These are phyloP conservation scores for Oreortyx pictus DNA, from an alignment of 2,797 vertebrate genomes.

Conservation along the genomic window DNA sequence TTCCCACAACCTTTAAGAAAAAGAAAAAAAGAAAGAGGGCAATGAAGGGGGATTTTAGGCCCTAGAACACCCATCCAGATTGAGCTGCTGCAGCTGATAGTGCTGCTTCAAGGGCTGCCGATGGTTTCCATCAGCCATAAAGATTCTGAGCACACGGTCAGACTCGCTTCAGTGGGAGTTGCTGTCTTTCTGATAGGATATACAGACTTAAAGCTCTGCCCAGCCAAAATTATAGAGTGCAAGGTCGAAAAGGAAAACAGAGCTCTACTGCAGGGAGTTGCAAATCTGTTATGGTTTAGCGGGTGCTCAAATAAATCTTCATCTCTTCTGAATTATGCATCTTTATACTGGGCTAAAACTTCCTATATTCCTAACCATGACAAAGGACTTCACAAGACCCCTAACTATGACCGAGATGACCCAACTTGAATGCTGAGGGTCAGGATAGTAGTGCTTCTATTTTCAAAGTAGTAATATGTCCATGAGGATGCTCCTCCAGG, in stretches of 20 bases:
- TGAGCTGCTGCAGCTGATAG: slow-evolving; percentile 19
- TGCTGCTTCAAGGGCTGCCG: slow-evolving; percentile 48
- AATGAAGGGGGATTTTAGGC: neutral
- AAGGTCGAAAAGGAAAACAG: slow-evolving; percentile 10
- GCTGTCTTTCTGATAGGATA: slow-evolving; percentile 35
- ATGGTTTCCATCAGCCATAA: slow-evolving; percentile 42
- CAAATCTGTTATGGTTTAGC: slow-evolving; percentile 27
- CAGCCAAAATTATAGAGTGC: slow-evolving; percentile 17
- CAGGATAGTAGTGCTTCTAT: neutral
- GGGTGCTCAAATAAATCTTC: neutral
- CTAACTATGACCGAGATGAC: neutral
- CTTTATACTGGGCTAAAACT: slow-evolving; percentile 16
- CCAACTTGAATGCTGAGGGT: neutral
- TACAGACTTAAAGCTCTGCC: slow-evolving; percentile 21
- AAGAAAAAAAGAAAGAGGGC: neutral
- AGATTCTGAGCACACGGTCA: slow-evolving; percentile 9
- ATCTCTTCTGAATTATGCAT: neutral
- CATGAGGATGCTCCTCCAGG: neutral
- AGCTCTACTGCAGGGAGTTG: slow-evolving; percentile 31
- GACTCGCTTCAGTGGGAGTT: slow-evolving; percentile 30
- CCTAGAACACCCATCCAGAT: slow-evolving; percentile 27
- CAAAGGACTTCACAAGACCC: neutral
- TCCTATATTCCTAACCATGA: neutral
- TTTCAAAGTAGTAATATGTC: neutral
- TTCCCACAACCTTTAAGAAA: slow-evolving; percentile 1